Evolutionary conservation across 2,797 vertebrate genomes (phyloP), one percentile per base, ranked within the genome.

Genomic region (Gadopsis bispinosus): DNA sequence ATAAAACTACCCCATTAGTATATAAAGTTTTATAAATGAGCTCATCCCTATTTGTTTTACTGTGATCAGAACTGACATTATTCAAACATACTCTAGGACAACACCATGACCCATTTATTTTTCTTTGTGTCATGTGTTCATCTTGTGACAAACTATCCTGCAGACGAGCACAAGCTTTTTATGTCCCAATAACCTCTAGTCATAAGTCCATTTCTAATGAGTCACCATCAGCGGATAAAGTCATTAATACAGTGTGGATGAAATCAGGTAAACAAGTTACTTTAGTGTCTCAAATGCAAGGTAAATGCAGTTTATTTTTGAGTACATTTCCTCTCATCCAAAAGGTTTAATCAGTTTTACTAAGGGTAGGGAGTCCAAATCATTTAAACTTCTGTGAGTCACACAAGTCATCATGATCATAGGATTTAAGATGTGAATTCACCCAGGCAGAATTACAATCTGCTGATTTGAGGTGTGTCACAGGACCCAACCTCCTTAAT

Each of bases 71-170:
- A 53, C 17, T 60, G 26, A 77, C 6, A 1, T 77, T 66, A 65
- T 19, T 74, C 12, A 73, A 47, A 68, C 47, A 69, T 33, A 51
- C 48, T 47, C 16, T 50, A 26, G 48, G 26, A 61, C 58, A 76
- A 67, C 48, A 65, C 51, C 8, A 60, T 81, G 72, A 66, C 31
- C 26, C 14, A 62, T 79, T 86, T 75, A 1, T 69, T 59, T 77
- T 75, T 80, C 59, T 68, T 71, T 59, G 26, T 69, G 51, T 89
- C 85, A 89, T 79, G 77, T 71, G 77, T 80, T 74, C 22, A 77
- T 72, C 87, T 85, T 81, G 62, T 87, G 89, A 91, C 62, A 82
- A 73, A 64, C 65, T 79, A 16, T 70, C 50, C 39, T 61, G 5
- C 26, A 43, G 56, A 54, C 3, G 0, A 85, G 62, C 58, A 62